Base-by-base conservation (phyloP, 2,888 invertebrate species). In the Pherbina coryleti region DNA sequence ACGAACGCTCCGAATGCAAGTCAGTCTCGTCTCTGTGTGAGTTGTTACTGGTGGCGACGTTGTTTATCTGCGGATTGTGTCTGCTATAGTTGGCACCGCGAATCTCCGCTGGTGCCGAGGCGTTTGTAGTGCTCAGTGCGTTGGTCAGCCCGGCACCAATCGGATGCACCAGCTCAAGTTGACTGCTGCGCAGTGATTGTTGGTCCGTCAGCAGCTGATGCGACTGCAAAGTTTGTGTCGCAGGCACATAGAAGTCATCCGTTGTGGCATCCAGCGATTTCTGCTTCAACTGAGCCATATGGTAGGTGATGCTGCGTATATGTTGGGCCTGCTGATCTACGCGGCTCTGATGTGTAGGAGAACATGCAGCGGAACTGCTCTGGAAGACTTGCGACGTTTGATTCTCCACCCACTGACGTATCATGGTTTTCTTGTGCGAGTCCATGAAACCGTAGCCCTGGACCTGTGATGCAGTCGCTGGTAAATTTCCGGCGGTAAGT, bases 391-490 rank as follows among this genome's bases (percentile, higher is more conserved):
- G 95, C 22, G 94, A 93, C 0, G 95, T 95, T 90, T 97, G 97
- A 86, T 96, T 96, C 90, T 97, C 97, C 1, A 97, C 97, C 97
- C 97, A 97, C 86, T 96, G 95, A 69, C 96, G 91, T 73, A 97
- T 97, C 97, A 97, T 97, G 84, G 94, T 95, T 89, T 96, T 96
- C 88, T 97, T 97, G 85, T 96, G 96, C 83, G 93, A 95, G 85
- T 97, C 97, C 97, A 97, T 97, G 85, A 95, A 97, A 0, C 97
- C 95, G 86, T 97, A 97, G 0, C 95, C 93, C 22, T 87, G 87
- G 0, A 85, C 83, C 74, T 86, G 88, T 5, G 84, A 85, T 0
- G 85, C 83, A 5, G 80, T 79, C 0, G 86, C 82, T 11, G 89
- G 90, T n/a, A 90, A 78, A 81, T 88, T 88, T 3, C 86, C 88